phyloP scores from a whole-genome alignment of 1,140 invertebrate species.

The Apolygus lucorum region DNA sequence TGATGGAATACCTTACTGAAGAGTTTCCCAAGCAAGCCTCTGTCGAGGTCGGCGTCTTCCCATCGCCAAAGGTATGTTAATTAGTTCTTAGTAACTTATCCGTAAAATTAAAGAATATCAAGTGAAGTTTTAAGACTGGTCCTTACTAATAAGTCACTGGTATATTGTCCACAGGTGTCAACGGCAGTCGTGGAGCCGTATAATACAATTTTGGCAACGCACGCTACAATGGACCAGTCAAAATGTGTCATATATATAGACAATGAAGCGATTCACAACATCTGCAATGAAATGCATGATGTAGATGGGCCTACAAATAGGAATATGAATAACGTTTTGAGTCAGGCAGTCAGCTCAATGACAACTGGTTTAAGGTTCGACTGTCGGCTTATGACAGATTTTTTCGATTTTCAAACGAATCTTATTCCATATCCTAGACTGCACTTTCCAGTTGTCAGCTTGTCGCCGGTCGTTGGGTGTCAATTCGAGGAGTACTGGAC shows the following conservation, averaged over 20 bases:
- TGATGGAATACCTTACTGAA: conserved; percentile 66
- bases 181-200: conserved; percentile 59
- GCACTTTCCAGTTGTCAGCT: conserved; percentile 50
- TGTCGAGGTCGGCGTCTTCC: conserved; percentile 68
- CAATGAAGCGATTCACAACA: conserved; percentile 56
- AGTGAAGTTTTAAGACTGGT: too few relatives aligned
- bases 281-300: conserved; percentile 46
- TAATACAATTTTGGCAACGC: conserved; percentile 54
- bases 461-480: conserved; percentile 51
- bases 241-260: conserved; percentile 56
- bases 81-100: too few relatives aligned
- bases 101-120: too few relatives aligned
- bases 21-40: conserved; percentile 69
- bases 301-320: conserved; percentile 51
- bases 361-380: conserved; percentile 54
- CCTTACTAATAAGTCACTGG: too few relatives aligned
- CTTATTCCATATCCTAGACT: conserved; percentile 45
- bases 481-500: conserved; percentile 47
- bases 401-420: conserved; percentile 60
- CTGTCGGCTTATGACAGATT: conserved; percentile 59
- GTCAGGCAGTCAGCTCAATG: conserved; percentile 51
- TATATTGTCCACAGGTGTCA: conserved; percentile 36
- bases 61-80: conserved; percentile 67
- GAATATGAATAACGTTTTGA: conserved; percentile 50
- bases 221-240: conserved; percentile 52